These are phyloP conservation scores for Auanema sp. DNA, from an alignment of 2,888 invertebrate genomes.

Conservation along the genomic window DNA sequence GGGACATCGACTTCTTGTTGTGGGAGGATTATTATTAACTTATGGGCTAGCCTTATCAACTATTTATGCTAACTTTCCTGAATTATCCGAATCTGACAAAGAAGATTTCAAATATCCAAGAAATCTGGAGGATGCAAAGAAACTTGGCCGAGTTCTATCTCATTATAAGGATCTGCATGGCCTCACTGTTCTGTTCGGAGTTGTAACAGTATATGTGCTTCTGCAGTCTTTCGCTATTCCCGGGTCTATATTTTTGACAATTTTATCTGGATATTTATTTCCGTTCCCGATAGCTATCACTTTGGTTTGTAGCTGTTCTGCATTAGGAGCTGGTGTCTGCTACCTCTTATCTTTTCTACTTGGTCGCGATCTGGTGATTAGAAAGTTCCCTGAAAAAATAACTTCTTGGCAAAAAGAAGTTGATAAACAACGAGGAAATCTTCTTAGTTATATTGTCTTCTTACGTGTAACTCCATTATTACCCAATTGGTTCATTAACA, in stretches of 20 bases:
- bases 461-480: slow-evolving; percentile 93
- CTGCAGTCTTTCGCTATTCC: slow-evolving; percentile 99
- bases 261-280: slow-evolving; percentile 93
- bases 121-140: slow-evolving; percentile 92
- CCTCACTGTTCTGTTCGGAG: slow-evolving; percentile 76
- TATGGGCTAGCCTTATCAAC: no score
- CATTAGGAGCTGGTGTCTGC: slow-evolving; percentile 90
- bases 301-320: slow-evolving; percentile 83
- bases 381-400: slow-evolving; percentile 80
- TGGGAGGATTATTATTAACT: no score
- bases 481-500: slow-evolving; percentile 98
- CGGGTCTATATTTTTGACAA: slow-evolving; percentile 94
- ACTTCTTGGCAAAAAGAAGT: slow-evolving; percentile 79
- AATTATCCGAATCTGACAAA: slow-evolving; percentile 76
- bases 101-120: slow-evolving; percentile 84
- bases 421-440: slow-evolving; percentile 79
- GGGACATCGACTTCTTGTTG: no score
- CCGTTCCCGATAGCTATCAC: slow-evolving; percentile 85
- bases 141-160: slow-evolving; percentile 83
- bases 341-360: slow-evolving; percentile 87
- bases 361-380: slow-evolving; percentile 81
- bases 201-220: slow-evolving; percentile 88
- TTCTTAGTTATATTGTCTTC: slow-evolving; percentile 94
- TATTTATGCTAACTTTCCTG: slow-evolving; percentile 51
- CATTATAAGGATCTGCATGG: slow-evolving; percentile 89